A percentile compares a stretch with the other conserved stretches of the same genome.
phyloP scores from a whole-genome alignment of 2,113 vertebrate genomes.

The Steatornis caripensis region DNA sequence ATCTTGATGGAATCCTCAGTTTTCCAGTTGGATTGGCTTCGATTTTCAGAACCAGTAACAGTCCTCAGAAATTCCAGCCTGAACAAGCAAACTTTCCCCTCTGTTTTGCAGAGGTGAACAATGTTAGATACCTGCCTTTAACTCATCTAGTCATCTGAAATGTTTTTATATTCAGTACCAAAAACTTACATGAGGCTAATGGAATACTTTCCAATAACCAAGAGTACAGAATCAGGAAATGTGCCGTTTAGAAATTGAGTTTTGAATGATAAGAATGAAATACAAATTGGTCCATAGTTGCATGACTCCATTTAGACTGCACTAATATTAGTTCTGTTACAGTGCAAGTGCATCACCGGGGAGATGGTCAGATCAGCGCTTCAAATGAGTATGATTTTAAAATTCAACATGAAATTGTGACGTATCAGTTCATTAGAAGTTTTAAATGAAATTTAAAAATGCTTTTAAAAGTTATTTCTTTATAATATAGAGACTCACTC shows the following conservation, averaged over 20 bases:
- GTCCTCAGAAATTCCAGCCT: not conserved
- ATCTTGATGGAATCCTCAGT: not conserved
- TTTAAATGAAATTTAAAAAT: not conserved
- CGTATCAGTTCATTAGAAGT: not conserved
- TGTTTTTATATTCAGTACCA: not conserved
- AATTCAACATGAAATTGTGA: not conserved
- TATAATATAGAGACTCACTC: not conserved
- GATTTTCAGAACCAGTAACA: not conserved
- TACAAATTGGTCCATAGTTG: not conserved
- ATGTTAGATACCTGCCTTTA: not conserved
- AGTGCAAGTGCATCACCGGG: not conserved
- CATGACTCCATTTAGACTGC: not conserved
- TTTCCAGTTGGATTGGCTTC: not conserved
- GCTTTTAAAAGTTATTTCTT: not conserved
- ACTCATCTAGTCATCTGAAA: not conserved
- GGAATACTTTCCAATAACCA: not conserved
- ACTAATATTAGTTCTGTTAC: not conserved
- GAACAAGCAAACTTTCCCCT: not conserved
- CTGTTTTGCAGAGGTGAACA: not conserved
- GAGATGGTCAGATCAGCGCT: not conserved
- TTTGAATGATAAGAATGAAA: not conserved
- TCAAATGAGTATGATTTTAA: not conserved
- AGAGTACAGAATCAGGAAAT: slow-evolving; percentile 1
- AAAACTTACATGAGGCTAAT: not conserved
- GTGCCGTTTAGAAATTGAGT: slow-evolving; percentile 15